Evolutionary conservation across 2,113 vertebrate genomes (phyloP).

Genomic region (Phainopepla nitens): DNA sequence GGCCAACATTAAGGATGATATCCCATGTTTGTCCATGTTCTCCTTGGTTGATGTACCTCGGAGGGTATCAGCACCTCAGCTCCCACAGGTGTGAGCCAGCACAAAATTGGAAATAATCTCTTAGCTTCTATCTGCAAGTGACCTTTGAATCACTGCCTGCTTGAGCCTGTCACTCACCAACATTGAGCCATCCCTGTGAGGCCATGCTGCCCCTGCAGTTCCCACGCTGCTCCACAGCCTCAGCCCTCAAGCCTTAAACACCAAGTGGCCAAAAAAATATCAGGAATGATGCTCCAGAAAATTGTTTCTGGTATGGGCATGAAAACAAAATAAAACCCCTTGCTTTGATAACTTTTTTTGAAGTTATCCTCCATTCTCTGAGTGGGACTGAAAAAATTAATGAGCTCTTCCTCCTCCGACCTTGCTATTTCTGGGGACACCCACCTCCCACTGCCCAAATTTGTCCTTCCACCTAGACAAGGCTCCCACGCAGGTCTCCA

Average conservation of each 20-base stretch:
- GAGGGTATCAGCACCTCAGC: neutral
- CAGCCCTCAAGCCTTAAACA: neutral
- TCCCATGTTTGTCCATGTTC: neutral
- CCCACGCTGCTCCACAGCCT: neutral
- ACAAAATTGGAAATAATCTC: neutral
- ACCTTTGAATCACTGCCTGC: neutral
- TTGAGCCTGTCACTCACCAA: neutral
- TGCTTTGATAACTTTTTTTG: neutral
- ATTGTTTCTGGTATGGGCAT: neutral
- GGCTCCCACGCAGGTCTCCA: neutral
- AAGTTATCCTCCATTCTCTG: neutral
- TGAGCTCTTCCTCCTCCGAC: neutral
- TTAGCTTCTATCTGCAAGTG: neutral
- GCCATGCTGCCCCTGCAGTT: neutral
- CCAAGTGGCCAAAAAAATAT: neutral
- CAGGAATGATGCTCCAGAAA: neutral
- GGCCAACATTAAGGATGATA: accelerated
- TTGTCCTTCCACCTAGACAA: neutral
- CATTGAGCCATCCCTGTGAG: neutral
- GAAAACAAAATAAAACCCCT: neutral
- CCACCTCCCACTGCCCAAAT: neutral
- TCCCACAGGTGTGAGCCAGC: neutral
- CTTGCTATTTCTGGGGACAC: neutral
- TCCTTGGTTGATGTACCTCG: neutral
- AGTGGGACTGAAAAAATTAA: neutral